Conservation (phyloP, 2,888 invertebrate genomes). For the Pandemis cinnamomeana region DNA sequence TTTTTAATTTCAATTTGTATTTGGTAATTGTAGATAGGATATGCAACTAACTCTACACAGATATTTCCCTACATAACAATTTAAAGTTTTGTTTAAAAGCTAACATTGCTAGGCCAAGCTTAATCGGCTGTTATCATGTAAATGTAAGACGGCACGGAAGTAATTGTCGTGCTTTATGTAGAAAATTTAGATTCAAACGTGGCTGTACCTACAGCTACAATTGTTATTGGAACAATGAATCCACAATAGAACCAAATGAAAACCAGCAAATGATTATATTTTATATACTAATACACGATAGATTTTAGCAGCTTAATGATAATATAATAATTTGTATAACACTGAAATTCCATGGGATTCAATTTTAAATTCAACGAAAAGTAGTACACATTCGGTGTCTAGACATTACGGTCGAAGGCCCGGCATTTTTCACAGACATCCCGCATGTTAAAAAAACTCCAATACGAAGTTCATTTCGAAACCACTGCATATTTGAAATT, state of each 20-base stretch:
- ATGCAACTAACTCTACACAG: neutral
- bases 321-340: too few relatives aligned
- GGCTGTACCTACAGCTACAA: conserved; percentile 1
- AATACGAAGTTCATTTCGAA: too few relatives aligned
- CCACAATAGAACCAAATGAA: conserved; percentile 20
- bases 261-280: too few relatives aligned
- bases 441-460: too few relatives aligned
- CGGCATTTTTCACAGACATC: too few relatives aligned
- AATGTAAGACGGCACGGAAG: conserved; percentile 53
- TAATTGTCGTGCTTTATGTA: conserved; percentile 53
- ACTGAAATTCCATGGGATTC: too few relatives aligned
- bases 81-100: conserved; percentile 14
- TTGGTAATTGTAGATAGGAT: neutral
- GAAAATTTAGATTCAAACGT: conserved; percentile 48
- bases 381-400: too few relatives aligned
- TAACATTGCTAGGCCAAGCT: conserved; percentile 18
- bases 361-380: too few relatives aligned
- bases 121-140: conserved; percentile 49
- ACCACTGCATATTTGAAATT: neutral
- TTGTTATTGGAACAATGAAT: neutral
- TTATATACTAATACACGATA: too few relatives aligned
- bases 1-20: too few relatives aligned
- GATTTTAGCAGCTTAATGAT: too few relatives aligned
- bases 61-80: neutral
- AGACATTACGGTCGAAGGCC: too few relatives aligned